Percentiles rank a stretch among this genome's conserved stretches.
These are phyloP conservation scores for Myrmecophaga tridactyla DNA, from an alignment of 2,113 vertebrate genomes.

Conservation along the genomic window DNA sequence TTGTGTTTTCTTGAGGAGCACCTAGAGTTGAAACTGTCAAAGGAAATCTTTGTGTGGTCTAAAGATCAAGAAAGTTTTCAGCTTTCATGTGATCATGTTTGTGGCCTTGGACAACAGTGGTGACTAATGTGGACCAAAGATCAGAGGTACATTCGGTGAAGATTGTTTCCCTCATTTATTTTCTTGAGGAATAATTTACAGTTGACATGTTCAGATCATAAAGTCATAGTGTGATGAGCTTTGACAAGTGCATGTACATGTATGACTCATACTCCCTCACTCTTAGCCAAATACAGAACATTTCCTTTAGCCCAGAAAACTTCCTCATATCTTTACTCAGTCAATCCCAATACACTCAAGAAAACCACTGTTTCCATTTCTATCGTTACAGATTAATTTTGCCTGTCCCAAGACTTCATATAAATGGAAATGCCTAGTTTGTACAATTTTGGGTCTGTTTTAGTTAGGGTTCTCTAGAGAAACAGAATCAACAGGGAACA, in stretches of 20 bases:
- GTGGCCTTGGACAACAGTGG: neutral
- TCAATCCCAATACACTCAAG: too few relatives aligned
- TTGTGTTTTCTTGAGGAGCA: neutral
- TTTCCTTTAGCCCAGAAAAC: too few relatives aligned
- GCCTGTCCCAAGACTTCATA: too few relatives aligned
- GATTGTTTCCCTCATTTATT: neutral
- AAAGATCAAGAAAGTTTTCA: neutral
- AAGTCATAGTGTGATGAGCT: neutral
- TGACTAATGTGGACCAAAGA: neutral
- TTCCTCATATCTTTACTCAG: too few relatives aligned
- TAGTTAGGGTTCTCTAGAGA: too few relatives aligned
- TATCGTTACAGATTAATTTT: too few relatives aligned
- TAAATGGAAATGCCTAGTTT: neutral
- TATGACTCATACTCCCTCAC: too few relatives aligned
- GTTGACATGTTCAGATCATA: neutral
- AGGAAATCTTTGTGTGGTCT: neutral
- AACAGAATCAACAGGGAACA: too few relatives aligned
- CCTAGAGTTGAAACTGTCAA: neutral
- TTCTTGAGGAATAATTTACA: neutral
- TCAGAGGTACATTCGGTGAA: neutral
- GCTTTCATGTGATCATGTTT: neutral
- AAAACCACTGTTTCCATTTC: too few relatives aligned
- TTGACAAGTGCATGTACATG: too few relatives aligned
- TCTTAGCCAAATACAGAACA: too few relatives aligned
- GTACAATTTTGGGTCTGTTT: neutral